Evolutionary conservation across 2,113 vertebrate genomes (phyloP).

Genomic region (Thomomys bottae): DNA sequence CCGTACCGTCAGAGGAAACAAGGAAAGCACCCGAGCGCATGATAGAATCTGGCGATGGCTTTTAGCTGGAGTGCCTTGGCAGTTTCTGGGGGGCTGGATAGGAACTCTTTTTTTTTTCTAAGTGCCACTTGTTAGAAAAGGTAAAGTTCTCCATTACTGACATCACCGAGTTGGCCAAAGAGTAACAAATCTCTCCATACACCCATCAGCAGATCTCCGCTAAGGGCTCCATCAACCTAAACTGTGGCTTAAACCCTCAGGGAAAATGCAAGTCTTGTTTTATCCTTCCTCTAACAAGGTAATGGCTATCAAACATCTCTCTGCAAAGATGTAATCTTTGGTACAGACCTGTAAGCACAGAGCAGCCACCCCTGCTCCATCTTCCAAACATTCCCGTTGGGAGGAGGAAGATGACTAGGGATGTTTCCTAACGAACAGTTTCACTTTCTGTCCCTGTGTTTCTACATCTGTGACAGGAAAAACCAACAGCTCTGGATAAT

Average conservation of each 20-base stretch:
- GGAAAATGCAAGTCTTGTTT: not conserved
- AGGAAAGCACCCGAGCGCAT: not conserved
- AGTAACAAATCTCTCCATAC: not conserved
- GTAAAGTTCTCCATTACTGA: not conserved
- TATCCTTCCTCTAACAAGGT: too few relatives aligned
- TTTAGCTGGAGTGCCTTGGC: not conserved
- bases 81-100: rapidly evolving
- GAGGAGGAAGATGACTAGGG: slow-evolving; percentile 11
- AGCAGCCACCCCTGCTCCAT: not conserved
- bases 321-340: not conserved
- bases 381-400: not conserved
- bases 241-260: not conserved
- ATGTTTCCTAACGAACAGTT: slow-evolving; percentile 25
- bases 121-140: not conserved
- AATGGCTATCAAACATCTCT: not conserved
- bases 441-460: slow-evolving; percentile 20
- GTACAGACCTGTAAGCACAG: not conserved
- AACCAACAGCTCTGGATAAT: slow-evolving; percentile 3
- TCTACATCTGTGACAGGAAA: slow-evolving; percentile 39
- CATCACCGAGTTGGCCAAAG: not conserved
- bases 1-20: not conserved
- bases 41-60: not conserved
- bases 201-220: not conserved
- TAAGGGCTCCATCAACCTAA: not conserved
- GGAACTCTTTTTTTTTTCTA: not conserved